Evolutionary conservation across 1,140 invertebrate species (phyloP), one percentile per base, ranked within the genome.

Genomic region (Eumaeus atala): DNA sequence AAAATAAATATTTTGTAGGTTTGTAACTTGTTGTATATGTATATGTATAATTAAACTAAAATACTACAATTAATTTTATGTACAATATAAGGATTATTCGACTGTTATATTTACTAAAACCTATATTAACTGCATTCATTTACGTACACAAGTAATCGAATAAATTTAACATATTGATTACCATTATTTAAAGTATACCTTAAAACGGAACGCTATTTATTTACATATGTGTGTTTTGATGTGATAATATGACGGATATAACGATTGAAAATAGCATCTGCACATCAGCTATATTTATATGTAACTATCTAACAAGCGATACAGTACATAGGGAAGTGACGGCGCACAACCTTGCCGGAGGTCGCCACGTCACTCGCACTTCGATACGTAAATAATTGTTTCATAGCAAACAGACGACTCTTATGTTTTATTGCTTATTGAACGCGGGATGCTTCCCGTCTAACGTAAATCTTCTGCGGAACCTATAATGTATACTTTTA

Each of bases 251-350:
- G 21, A 28, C 40, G 16, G 40, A 44, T 44, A 16, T 44, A 44
- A 16, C 40, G 40, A 12, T 44, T 16, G 21, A 2, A 6, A 28
- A 54, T 17, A 9, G 40, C 36, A 36, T 54, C 35, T 51, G 49
- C 51, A 50, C 49, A 54, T 48, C 35, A 48, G 50, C 56, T 50
- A 61, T 48, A 66, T 61, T 54, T 58, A 64, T 66, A 48, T 58
- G 54, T n/a, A n/a, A n/a, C n/a, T n/a, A 66, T 65, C 62, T 66
- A 71, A 71, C 77, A 77, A 75, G 70, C 68, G 76, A 74, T 70
- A 75, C 76, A 82, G 74, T 67, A 82, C 73, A 85, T 67, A 84
- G 80, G 80, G 80, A 86, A 86, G 83, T 82, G 67, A 64, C 66
- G 66, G 70, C 64, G 59, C 49, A 58, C 72, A 80, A 82, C 83